These are phyloP conservation scores for Ridgeia piscesae DNA, from an alignment of 1,140 invertebrate genomes.

Conservation along the genomic window DNA sequence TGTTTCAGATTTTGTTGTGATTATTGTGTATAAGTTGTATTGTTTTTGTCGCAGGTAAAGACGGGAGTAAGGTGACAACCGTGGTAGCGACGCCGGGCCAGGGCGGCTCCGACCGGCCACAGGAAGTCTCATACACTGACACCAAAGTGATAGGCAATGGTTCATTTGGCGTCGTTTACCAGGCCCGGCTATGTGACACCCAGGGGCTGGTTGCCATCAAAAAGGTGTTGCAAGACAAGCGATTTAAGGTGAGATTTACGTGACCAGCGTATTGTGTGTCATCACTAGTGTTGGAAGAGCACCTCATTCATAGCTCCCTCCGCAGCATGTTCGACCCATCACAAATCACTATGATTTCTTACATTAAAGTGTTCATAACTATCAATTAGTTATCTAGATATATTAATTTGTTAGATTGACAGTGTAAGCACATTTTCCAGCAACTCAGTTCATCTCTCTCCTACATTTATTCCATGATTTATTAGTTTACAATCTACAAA, in stretches of 20 bases:
- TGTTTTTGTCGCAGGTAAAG: constrained; percentile 41
- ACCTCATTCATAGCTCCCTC: background rate
- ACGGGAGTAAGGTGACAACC: constrained; percentile 72
- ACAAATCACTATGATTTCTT: too few relatives aligned
- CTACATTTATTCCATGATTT: too few relatives aligned
- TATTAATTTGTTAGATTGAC: too few relatives aligned
- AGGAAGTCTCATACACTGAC: constrained; percentile 88
- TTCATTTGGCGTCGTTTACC: constrained; percentile 98
- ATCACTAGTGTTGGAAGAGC: background rate
- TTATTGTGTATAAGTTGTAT: background rate
- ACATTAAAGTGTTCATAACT: too few relatives aligned
- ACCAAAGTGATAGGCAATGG: constrained; percentile 99
- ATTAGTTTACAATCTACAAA: too few relatives aligned
- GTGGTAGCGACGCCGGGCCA: constrained; percentile 90
- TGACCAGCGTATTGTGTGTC: background rate
- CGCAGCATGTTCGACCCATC: too few relatives aligned
- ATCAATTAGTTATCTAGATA: too few relatives aligned
- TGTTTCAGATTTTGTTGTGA: too few relatives aligned
- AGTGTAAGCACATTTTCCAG: too few relatives aligned
- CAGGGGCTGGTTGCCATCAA: constrained; percentile 96
- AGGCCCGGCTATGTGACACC: constrained; percentile 82
- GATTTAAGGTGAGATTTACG: constrained; percentile 69
- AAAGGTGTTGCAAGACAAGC: constrained; percentile 98
- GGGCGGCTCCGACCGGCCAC: constrained; percentile 78
- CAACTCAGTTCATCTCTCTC: too few relatives aligned